Evolutionary conservation across 2,113 vertebrate genomes (phyloP), one percentile per base, ranked within the genome.

Genomic region (Junco hyemalis): DNA sequence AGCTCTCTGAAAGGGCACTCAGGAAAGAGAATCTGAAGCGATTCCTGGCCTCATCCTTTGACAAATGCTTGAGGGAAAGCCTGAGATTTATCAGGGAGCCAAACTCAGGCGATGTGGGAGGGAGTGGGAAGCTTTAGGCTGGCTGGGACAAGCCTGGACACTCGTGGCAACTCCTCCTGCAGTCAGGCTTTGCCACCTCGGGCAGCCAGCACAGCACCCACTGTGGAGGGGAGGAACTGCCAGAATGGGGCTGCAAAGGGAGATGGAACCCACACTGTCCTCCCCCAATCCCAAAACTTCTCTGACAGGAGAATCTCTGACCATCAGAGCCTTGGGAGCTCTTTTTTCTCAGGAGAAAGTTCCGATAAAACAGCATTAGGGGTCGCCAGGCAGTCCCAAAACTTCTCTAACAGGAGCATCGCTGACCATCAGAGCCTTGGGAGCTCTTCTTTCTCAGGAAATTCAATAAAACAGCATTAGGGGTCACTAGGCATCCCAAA

Each of bases 1-100:
- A 72, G 14, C 29, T 74, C 44, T 11, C 11, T 18, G 5, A 2
- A 2, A 6, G 21, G 44, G 38, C 0, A 2, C 9, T 48, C 1
- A 24, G 54, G 7, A 53, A 51, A 51, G 15, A 47, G 50, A 36
- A 85, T 36, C 45, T 42, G 11, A 3, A 29, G 42, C 28, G 13
- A 3, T 7, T 74, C 47, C 44, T 1, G 0, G 28, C 3, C 60
- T 31, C 79, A 78, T 61, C 42, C 56, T 50, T 29, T 21, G 48
- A 60, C 48, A 61, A 38, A 50, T 45, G 61, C 10, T 11, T 7
- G 6, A n/a, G 35, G 2, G 25, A 68, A 71, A 93, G 48, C 0
- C 0, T 13, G 24, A 8, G 22, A 25, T 85, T 33, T 31, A 28
- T 25, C 28, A 61, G 25, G 3, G 47, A 51, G 47, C 21, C 63